Base-by-base conservation (phyloP, 2,797 vertebrate species). In the Holocentrus rufus region DNA sequence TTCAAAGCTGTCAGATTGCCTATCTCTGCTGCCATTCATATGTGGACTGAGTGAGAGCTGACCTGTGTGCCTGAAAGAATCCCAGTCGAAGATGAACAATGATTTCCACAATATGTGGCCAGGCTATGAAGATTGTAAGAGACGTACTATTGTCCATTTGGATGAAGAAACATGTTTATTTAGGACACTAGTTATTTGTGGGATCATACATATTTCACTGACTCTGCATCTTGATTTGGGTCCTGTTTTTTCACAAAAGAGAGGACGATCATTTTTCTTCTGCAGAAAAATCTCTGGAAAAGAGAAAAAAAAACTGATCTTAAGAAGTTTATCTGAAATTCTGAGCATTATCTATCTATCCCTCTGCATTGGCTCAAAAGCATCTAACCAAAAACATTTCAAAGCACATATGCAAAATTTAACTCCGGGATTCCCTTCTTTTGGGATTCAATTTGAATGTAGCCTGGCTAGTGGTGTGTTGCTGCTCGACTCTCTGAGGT, bases 381-480 rank as follows among this genome's bases (percentile, higher is more conserved):
- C 11, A 11, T 36, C 25, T 5, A 15, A 15, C 42, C 42, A 44
- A 15, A n/a, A 67, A 63, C 58, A 6, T 36, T 44, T 58, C 15
- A 53, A 31, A n/a, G 25, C 42, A 44, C 42, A 44, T 14, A 44
- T 5, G 22, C 27, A 63, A 46, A 52, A 3, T 13, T 3, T 7
- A 62, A 47, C 46, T 42, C 4, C 23, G 14, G n/a, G n/a, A 72
- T 22, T 20, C 7, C 62, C 25, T 34, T 8, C 31, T 34, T 2
- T 34, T 34, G 31, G 31, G 31, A 6, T 34, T 18, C 57, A 34
- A 30, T 18, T n/a, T 60, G n/a, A 69, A 61, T 46, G 11, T 15
- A 42, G 20, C n/a, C 23, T 20, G 65, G 11, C 39, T 39, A 42
- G 50, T 14, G 72, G 46, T 20, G 34, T 79, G 63, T 65, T 44